Conservation (phyloP, 2,888 invertebrate species). For the Phalera bucephala region DNA sequence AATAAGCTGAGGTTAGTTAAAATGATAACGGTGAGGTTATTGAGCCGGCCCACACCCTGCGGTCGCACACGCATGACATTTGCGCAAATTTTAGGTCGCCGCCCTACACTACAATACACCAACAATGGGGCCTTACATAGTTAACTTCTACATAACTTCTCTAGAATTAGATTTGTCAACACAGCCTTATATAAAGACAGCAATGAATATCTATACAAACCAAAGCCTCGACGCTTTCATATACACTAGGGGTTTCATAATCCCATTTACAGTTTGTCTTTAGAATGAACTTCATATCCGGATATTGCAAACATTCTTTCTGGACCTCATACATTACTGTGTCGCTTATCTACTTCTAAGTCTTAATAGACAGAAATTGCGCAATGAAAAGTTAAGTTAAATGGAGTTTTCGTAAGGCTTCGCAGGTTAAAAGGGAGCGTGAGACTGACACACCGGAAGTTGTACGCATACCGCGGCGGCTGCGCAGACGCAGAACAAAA, state of each 20-base stretch:
- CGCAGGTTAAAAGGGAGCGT: constrained; percentile 26
- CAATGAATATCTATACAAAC: constrained; percentile 17
- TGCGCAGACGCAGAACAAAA: constrained; percentile 15
- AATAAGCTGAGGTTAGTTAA: constrained; percentile 18
- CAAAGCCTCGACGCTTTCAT: constrained; percentile 1
- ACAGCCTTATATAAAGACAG: constrained; percentile 5
- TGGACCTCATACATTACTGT: constrained; percentile 17
- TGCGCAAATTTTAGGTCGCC: constrained; percentile 17
- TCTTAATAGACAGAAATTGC: background rate
- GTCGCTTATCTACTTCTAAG: background rate
- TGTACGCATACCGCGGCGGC: constrained; percentile 29
- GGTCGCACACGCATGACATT: constrained; percentile 26
- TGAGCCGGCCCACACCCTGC: constrained; percentile 30
- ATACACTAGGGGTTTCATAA: constrained; percentile 5
- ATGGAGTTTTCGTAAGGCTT: constrained; percentile 11
- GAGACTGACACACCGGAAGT: constrained; percentile 46
- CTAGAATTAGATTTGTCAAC: too few relatives aligned
- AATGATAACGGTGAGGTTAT: constrained; percentile 24
- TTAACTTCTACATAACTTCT: too few relatives aligned
- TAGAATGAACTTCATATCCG: constrained; percentile 26
- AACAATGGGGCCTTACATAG: too few relatives aligned
- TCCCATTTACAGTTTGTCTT: constrained; percentile 12
- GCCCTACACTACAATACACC: constrained; percentile 6
- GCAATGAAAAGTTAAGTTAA: constrained; percentile 23
- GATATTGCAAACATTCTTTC: constrained; percentile 42